Base-by-base conservation (phyloP, 2,888 invertebrate species). In the Melanchra persicariae region DNA sequence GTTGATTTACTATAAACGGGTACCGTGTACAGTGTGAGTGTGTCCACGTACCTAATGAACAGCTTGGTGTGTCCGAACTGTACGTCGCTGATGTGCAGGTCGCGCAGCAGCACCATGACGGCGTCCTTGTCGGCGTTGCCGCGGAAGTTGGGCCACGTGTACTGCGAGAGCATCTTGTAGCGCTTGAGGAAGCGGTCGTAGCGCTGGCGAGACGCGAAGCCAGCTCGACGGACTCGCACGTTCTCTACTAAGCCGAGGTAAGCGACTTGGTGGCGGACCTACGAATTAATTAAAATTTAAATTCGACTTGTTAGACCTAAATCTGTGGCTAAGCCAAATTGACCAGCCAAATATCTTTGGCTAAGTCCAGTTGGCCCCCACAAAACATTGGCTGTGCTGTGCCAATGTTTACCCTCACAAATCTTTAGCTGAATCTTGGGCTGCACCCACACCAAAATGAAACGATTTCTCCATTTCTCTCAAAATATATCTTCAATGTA, bases 61-160 rank as follows among this genome's bases (percentile, higher is more conserved):
- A 99, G 97, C 95, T 99, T 99, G 1, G 99, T 99, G 87, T 98
- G 98, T 19, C 99, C 99, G 89, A 98, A 99, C 92, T 98, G 98
- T 26, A 99, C 99, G 90, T 99, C 99, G 47, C 97, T 95, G 4
- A 97, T 92, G 51, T 97, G 97, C 87, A 98, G 97, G 84, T 99
- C 98, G 61, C 98, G 97, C 83, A 99, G 97, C 77, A 99, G 97
- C 77, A 98, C 98, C 89, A 97, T 96, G 5, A 98, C 98, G 2
- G 99, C 99, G 79, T 99, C 98, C 88, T 97, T 97, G 83, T 98
- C 98, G 65, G 94, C 96, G 65, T 97, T 97, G 7, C 97, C 97
- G 72, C 97, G 97, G 96, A 98, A 99, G 95, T 99, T 99, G 47
- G 99, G 99, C 99, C 99, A 99, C 4, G 99, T 99, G 93, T 98